Base-by-base conservation (phyloP, 2,888 invertebrate species). In the Therioaphis trifolii region DNA sequence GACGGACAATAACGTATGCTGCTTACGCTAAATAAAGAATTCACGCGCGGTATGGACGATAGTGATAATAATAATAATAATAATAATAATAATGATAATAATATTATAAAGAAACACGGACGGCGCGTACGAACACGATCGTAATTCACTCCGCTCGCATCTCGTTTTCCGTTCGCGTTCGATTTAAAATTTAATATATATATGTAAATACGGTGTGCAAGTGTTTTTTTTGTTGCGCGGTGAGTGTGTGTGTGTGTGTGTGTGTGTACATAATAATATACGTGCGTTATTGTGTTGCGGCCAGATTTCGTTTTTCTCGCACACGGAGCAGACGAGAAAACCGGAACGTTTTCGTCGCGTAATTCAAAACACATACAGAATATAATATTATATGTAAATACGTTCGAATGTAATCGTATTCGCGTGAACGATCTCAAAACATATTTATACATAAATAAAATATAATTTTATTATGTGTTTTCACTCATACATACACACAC, bases 261-360 rank as follows among this genome's bases (percentile, higher is more conserved):
- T 15, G 15, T 2, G 15, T n/a, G 2, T 7, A 52, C 52, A 18
- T n/a, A n/a, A n/a, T n/a, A n/a, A n/a, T 49, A 49, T n/a, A 5
- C 4, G 52, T 72, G 72, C 24, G 15, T 55, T 21, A 72, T 74
- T 35, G 52, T 21, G n/a, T 71, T 14, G 14, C 3, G 35, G 52
- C 58, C n/a, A n/a, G 58, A 58, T 75, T 75, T 75, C 75, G 75
- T 75, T 75, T 75, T 75, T 74, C 35, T 74, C 15, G 0, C 75
- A 27, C 18, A 18, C 9, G 27, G 18, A n/a, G 29, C 7, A n/a
- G 75, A n/a, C n/a, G n/a, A 75, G 75, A 75, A 75, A 75, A 61
- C 75, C 75, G 75, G 75, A 58, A 58, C 75, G 58, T 75, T 75
- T 58, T 61, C 58, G 24, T 75, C 75, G 21, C 15, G 35, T 66